Conservation (phyloP, 2,797 vertebrate species). For the Kryptopterus vitreolus region DNA sequence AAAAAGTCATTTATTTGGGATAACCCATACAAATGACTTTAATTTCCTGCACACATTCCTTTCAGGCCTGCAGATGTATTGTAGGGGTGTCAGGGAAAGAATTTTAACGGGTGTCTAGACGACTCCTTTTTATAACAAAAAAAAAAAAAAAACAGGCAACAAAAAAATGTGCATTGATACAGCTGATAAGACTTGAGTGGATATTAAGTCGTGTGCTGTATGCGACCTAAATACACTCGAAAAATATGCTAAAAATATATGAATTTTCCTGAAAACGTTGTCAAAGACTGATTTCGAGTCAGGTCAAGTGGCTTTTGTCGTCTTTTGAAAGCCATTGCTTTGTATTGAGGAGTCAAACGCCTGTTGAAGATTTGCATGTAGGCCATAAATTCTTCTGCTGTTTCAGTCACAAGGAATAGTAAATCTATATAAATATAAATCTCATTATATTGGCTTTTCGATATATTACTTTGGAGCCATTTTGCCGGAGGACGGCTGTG, state of each 20-base stretch:
- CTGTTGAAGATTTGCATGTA: background rate
- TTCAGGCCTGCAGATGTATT: background rate
- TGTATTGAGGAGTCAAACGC: too few species aligned
- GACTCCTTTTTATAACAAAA: background rate
- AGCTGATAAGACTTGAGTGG: background rate
- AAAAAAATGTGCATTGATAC: background rate
- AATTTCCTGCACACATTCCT: constrained; percentile 10
- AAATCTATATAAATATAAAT: background rate
- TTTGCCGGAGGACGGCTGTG: background rate
- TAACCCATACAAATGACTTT: constrained; percentile 5
- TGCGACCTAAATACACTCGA: background rate
- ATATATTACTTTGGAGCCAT: background rate
- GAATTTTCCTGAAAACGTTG: background rate
- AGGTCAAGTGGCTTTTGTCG: too few species aligned
- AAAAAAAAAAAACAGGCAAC: background rate
- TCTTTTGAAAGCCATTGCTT: too few species aligned
- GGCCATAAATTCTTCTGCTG: background rate
- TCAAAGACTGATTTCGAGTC: background rate
- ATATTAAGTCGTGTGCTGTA: background rate
- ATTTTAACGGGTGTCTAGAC: background rate
- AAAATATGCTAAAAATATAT: background rate
- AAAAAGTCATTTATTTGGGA: background rate
- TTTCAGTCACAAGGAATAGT: background rate
- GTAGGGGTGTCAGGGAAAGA: background rate
- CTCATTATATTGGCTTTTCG: background rate